These are phyloP conservation scores for Habropoda laboriosa DNA, from an alignment of 1,140 invertebrate genomes.

Conservation along the genomic window DNA sequence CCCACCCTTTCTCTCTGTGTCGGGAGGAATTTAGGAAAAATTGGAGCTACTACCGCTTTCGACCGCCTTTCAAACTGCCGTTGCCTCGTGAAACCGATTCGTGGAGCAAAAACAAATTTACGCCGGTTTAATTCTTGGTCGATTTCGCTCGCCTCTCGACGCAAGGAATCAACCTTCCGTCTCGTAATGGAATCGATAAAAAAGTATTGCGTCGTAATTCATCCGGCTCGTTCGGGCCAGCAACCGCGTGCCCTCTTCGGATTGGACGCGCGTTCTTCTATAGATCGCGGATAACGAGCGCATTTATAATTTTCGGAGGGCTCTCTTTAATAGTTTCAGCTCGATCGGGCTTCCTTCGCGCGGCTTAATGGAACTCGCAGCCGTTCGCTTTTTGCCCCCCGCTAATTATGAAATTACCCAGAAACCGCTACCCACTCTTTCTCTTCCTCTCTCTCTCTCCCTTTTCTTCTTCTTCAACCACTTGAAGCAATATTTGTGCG, in stretches of 20 bases:
- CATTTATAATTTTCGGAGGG: conserved; percentile 59
- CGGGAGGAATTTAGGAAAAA: background rate
- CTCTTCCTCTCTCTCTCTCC: conserved; percentile 28
- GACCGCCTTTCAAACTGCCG: too few relatives aligned
- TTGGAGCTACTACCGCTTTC: too few relatives aligned
- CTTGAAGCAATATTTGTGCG: conserved; percentile 60
- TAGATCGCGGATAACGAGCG: conserved; percentile 37
- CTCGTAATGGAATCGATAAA: conserved; percentile 16
- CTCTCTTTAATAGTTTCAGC: conserved; percentile 51
- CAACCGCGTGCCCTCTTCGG: background rate
- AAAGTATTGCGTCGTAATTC: conserved; percentile 20
- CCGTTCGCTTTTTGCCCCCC: conserved; percentile 52
- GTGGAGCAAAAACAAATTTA: too few relatives aligned
- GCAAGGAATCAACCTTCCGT: too few relatives aligned
- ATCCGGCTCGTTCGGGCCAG: background rate
- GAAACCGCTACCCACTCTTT: conserved; percentile 37
- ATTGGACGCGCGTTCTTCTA: background rate
- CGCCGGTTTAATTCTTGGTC: too few relatives aligned
- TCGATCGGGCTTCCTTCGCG: conserved; percentile 36
- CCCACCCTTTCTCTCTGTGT: conserved; percentile 10
- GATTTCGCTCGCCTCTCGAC: too few relatives aligned
- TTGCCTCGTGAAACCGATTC: background rate
- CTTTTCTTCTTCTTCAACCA: conserved; percentile 27
- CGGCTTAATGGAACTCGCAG: conserved; percentile 55
- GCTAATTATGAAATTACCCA: conserved; percentile 68